Evolutionary conservation across 2,797 vertebrate genomes (phyloP), one percentile per base, ranked within the genome.

Genomic region (Morus bassanus): DNA sequence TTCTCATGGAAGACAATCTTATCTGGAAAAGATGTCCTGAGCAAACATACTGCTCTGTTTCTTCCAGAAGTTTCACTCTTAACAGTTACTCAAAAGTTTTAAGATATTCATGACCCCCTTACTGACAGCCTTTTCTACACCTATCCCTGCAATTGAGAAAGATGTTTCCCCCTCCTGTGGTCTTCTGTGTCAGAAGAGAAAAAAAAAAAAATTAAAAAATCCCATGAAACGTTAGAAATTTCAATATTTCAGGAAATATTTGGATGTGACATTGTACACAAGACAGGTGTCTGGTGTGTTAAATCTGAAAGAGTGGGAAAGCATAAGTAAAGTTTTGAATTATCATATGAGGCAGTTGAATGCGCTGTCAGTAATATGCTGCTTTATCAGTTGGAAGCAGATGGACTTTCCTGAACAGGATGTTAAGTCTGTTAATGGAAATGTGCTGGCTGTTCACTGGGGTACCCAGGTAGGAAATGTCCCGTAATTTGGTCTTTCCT

Each of bases 311-410:
- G 27, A 74, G 53, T 43, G 13, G 28, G 15, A 77, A 78, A 76
- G 54, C n/a, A 11, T 30, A 77, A 90, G 28, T 56, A 82, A 86
- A 80, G 28, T 78, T 88, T 31, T 67, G 45, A 84, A 88, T 94
- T 59, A 83, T 41, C 53, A 56, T 50, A 46, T 18, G 9, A 92
- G 45, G 68, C 60, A 95, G 64, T 12, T 75, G 72, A 80, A 83
- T 21, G 30, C 1, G 1, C 27, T 70, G 33, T 39, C 59, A 75
- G 39, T 67, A 80, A 89, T 39, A 88, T 31, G 23, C 33, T 91
- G 51, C 51, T 93, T 95, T 95, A 95, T 95, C 77, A 90, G 77
- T 9, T 65, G 84, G 43, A 85, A 95, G 72, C 92, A 95, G 78
- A 93, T 39, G 57, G 60, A 74, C 43, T 85, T 80, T 45, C 25